phyloP scores from a whole-genome alignment of 2,888 invertebrate genomes.

The Platycheirus albimanus region DNA sequence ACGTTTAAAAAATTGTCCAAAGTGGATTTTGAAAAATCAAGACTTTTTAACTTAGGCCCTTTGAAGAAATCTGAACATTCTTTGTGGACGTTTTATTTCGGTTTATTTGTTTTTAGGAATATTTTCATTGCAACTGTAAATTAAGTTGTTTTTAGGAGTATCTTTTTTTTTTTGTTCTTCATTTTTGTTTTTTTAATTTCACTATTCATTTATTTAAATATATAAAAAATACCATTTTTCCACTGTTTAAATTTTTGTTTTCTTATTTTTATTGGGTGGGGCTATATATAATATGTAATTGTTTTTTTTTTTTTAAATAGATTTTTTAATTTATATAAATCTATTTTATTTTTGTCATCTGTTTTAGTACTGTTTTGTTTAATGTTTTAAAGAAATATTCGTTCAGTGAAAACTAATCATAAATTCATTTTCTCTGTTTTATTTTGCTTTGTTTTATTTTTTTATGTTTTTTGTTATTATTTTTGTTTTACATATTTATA shows the following conservation, averaged over 20 bases:
- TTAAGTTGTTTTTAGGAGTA: conserved; percentile 74
- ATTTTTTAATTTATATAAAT: conserved; percentile 71
- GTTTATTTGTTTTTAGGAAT: conserved; percentile 73
- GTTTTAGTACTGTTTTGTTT: conserved; percentile 54
- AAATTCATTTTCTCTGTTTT: conserved; percentile 47
- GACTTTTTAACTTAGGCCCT: conserved; percentile 65
- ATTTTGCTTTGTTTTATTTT: conserved; percentile 33
- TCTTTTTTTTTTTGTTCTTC: conserved; percentile 22
- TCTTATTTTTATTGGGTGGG: conserved; percentile 70
- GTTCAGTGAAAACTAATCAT: conserved; percentile 71
- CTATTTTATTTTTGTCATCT: conserved; percentile 65
- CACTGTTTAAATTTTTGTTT: conserved; percentile 66
- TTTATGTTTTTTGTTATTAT: too few species aligned
- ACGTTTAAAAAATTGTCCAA: conserved; percentile 60
- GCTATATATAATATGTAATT: conserved; percentile 73
- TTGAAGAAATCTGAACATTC: conserved; percentile 72
- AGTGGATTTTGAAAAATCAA: conserved; percentile 71
- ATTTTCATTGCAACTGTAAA: conserved; percentile 73
- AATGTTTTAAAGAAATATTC: conserved; percentile 69
- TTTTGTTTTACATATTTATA: conserved; percentile 64
- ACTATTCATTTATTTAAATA: conserved; percentile 70
- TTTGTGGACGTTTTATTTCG: conserved; percentile 73
- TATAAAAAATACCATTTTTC: conserved; percentile 75
- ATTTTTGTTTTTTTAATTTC: conserved; percentile 57
- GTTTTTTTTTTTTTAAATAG: conserved; percentile 54